Evolutionary conservation across 2,113 vertebrate genomes (phyloP), one percentile per base, ranked within the genome.

Genomic region (Siniperca knerii): DNA sequence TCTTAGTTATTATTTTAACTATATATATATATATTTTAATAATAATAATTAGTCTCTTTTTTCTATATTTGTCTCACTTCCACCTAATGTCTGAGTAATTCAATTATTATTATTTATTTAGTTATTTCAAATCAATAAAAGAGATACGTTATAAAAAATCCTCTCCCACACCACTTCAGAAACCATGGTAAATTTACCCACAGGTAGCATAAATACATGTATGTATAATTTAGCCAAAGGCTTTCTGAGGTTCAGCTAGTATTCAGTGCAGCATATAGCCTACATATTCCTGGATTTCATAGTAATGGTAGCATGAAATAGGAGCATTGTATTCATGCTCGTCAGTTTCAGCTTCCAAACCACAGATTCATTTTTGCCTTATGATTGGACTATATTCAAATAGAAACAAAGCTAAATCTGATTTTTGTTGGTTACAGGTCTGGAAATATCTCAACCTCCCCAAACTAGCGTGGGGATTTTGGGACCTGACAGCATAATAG

Each of bases 401-500:
- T 50, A 10, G 75, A 48, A 40, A 69, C 21, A 70, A 15, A 54
- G 65, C 3, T 18, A 35, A 72, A 73, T 82, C 68, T 20, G 48
- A 25, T 66, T 46, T 37, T 65, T 44, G 77, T 68, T 87, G 50
- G 77, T 80, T 82, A 46, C 46, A 52, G n/a, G 60, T 89, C 75
- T 87, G 69, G 57, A 77, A 83, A 79, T 87, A 82, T 77, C 48
- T 75, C 46, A 78, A 62, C 75, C 55, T 71, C 29, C 35, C 64
- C 61, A 84, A 75, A 86, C 64, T 66, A 68, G 74, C 10, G 13
- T 21, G 16, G 65, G 80, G 88, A 91, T 90, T 88, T 89, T 6
- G 78, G 72, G 83, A 81, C 73, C 40, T 85, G 75, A 87, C 69
- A 67, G 69, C 68, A 89, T 90, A 92, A 92, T 92, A 80, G 78